Evolutionary conservation across 2,797 vertebrate genomes (phyloP), one percentile per base, ranked within the genome.

Genomic region (Cynodonichthys magdalenae): DNA sequence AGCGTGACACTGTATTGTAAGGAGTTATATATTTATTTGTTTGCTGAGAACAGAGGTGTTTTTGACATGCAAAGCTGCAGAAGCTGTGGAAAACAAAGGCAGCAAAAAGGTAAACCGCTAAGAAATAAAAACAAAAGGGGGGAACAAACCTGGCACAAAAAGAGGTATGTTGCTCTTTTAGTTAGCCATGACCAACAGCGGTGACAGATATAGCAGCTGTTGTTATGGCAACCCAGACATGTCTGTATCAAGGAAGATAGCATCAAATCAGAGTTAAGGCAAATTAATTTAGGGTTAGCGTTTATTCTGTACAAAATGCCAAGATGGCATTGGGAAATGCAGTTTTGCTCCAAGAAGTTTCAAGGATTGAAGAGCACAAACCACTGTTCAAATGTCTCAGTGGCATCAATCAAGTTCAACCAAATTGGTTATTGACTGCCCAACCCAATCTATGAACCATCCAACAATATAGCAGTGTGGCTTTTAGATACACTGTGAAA

Each of bases 361-460:
- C n/a, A 3, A 58, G 28, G 28, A 27, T 58, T 58, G 24, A 66
- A 19, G 46, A 29, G 68, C 18, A 0, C 0, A 19, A 70, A 34
- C 1, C 53, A 17, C 12, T 41, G 61, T 72, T 39, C 18, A 20
- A 76, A 73, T 61, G 39, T 59, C 59, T 63, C 69, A 74, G 52
- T 66, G 49, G 51, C 76, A 73, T 86, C 78, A 58, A 83, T 89
- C 83, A 83, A 59, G 66, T 73, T 81, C 83, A 69, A 27, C 85
- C 74, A 85, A 80, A 92, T 89, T 88, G 83, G 75, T 84, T 90
- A 89, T 88, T 87, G 86, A 91, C 86, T 85, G 75, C 50, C 65
- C 47, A 54, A 75, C 71, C 82, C 67, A 75, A 75, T 66, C 74
- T 59, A 75, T 82, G 79, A 84, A 82, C 66, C 69, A 65, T 54